Evolutionary conservation across 2,888 invertebrate species (phyloP), one percentile per base, ranked within the genome.

Genomic region (Rotaria socialis): DNA sequence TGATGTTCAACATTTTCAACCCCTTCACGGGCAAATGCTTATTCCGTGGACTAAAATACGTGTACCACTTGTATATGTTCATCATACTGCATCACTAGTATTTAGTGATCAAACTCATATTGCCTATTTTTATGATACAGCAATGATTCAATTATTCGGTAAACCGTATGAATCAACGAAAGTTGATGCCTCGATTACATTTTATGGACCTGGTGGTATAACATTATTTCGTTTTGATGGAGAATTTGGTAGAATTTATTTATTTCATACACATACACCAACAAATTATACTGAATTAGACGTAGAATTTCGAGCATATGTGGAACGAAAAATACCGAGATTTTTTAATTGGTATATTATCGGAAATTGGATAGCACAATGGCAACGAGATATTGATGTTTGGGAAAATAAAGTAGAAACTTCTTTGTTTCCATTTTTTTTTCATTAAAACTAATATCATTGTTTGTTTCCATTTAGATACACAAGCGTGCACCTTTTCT

Each of bases 381-480:
- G 75, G 75, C 19, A 19, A 43, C 1, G 96, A 0, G 96, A 96
- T 90, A 93, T 96, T 0, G 93, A 93, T 88, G 94, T 96, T 8
- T 96, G 96, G 96, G 96, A 96, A 90, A 94, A 94, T 91, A 96
- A 96, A 89, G 75, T 75, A 24, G 41, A 11, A 1, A 52, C 5
- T 2, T 47, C 8, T 47, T 47, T 47, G 5, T 47, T 47, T 47
- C 8, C 8, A 8, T n/a, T n/a, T 7, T 47, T 47, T 7, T 47
- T 47, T n/a, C 24, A n/a, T 6, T n/a, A n/a, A 67, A 35, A 14
- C 2, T 67, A 10, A 35, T 4, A 8, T 67, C 14, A 4, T 41
- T 75, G 8, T 75, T 41, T 75, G 7, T 52, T 52, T 52, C 10
- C 14, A 52, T 52, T 75, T 75, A 75, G 75, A 41, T 75, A 10